phyloP scores from a whole-genome alignment of 2,888 invertebrate species.

The Sicus ferrugineus region DNA sequence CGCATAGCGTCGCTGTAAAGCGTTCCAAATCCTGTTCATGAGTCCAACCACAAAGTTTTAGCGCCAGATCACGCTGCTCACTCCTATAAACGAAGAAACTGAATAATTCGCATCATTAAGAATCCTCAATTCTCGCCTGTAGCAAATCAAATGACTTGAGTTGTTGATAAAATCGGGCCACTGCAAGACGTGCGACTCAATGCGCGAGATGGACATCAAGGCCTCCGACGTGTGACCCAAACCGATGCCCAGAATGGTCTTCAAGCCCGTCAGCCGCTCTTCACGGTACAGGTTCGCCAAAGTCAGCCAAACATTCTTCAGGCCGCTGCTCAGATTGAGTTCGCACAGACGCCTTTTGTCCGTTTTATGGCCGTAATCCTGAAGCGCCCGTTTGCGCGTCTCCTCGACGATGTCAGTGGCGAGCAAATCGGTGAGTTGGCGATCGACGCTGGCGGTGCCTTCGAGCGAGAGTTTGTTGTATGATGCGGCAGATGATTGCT shows the following conservation, averaged over 20 bases:
- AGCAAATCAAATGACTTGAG: slow-evolving; percentile 56
- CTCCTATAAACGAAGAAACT: slow-evolving; percentile 70
- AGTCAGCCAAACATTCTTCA: slow-evolving; percentile 81
- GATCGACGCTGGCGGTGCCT: slow-evolving; percentile 36
- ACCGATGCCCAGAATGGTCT: slow-evolving; percentile 61
- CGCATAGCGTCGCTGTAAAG: slow-evolving; percentile 75
- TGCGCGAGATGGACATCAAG: slow-evolving; percentile 55
- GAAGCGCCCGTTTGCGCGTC: slow-evolving; percentile 74
- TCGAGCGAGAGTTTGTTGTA: slow-evolving; percentile 42
- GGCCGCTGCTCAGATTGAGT: slow-evolving; percentile 75
- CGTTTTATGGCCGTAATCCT: slow-evolving; percentile 78
- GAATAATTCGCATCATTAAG: too few species aligned
- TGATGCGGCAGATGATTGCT: slow-evolving; percentile 46
- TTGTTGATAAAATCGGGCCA: slow-evolving; percentile 64
- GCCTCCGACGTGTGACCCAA: slow-evolving; percentile 54
- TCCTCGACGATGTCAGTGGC: slow-evolving; percentile 55
- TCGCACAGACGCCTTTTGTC: slow-evolving; percentile 83
- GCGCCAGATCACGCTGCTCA: slow-evolving; percentile 74
- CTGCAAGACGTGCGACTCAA: slow-evolving; percentile 57
- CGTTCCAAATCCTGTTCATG: slow-evolving; percentile 76
- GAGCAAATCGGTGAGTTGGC: slow-evolving; percentile 47
- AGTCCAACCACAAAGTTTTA: slow-evolving; percentile 90
- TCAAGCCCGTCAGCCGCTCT: slow-evolving; percentile 71
- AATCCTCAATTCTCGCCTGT: slow-evolving; percentile 54
- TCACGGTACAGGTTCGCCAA: slow-evolving; percentile 65